These are phyloP conservation scores for Bucorvus abyssinicus DNA, from an alignment of 2,797 vertebrate species.

Conservation along the genomic window DNA sequence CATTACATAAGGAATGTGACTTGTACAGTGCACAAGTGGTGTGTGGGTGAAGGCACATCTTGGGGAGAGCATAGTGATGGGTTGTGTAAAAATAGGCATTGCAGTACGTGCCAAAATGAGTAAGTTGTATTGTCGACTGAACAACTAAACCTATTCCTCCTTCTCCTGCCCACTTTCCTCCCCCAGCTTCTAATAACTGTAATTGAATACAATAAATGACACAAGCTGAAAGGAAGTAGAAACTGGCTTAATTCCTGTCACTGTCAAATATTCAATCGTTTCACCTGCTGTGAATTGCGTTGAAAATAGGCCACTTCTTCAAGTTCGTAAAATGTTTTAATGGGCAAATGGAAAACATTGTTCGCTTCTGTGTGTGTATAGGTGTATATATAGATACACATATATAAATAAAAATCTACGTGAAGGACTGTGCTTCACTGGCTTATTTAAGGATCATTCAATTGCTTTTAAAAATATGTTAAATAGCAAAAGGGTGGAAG, in stretches of 20 bases:
- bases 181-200: slow-evolving; percentile 46
- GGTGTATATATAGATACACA: accelerated
- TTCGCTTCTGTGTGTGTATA: neutral
- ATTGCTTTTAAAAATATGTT: neutral
- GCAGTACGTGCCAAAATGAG: neutral
- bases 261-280: neutral
- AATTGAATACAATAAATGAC: slow-evolving; percentile 18
- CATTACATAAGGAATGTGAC: slow-evolving; percentile 36
- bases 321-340: neutral
- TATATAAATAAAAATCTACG: neutral
- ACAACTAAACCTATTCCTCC: slow-evolving; percentile 15
- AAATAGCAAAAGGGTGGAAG: neutral
- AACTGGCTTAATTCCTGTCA: slow-evolving; percentile 7
- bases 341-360: neutral
- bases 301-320: neutral
- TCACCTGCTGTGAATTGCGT: neutral
- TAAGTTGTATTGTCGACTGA: slow-evolving; percentile 4
- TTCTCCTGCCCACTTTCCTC: slow-evolving; percentile 45
- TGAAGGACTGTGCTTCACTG: neutral
- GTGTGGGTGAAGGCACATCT: slow-evolving; percentile 53
- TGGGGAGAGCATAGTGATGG: neutral
- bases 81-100: slow-evolving; percentile 46
- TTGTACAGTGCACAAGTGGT: slow-evolving; percentile 27
- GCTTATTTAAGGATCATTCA: neutral
- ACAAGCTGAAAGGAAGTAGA: slow-evolving; percentile 34